phyloP scores from a whole-genome alignment of 2,888 invertebrate species.

The Drosophila recens region DNA sequence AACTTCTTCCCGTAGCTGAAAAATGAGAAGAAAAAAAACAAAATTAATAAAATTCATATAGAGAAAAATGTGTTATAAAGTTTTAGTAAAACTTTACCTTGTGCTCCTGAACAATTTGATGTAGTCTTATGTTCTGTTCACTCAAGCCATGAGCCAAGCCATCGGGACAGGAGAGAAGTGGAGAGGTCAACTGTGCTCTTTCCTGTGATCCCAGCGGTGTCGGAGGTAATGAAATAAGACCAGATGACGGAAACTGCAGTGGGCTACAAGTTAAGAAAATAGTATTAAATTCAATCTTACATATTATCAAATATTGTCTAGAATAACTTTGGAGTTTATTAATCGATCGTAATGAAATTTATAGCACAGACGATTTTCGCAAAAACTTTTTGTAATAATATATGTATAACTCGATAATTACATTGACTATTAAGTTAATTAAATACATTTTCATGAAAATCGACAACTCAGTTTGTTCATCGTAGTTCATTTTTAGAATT shows the following conservation, averaged over 20 bases:
- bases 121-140: conserved; percentile 87
- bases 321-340: too few species aligned
- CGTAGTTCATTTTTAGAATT: too few species aligned
- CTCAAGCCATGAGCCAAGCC: conserved; percentile 85
- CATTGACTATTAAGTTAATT: too few species aligned
- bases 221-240: conserved; percentile 84
- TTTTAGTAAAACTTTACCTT: conserved; percentile 86
- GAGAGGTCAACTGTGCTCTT: conserved; percentile 76
- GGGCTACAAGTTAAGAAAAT: conserved; percentile 56
- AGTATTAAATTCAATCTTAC: not conserved
- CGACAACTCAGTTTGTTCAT: too few species aligned
- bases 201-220: conserved; percentile 86
- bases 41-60: too few species aligned
- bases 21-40: conserved; percentile 7
- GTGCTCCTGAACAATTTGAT: conserved; percentile 93
- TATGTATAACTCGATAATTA: too few species aligned
- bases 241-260: conserved; percentile 81
- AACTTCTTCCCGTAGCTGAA: conserved; percentile 91
- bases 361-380: too few species aligned
- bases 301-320: too few species aligned
- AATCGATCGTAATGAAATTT: too few species aligned
- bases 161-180: conserved; percentile 83
- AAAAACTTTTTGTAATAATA: too few species aligned
- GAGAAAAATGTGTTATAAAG: not conserved
- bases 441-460: too few species aligned